Base-by-base conservation (phyloP, 2,113 vertebrate genomes). In the Grammomys dolichurus region DNA sequence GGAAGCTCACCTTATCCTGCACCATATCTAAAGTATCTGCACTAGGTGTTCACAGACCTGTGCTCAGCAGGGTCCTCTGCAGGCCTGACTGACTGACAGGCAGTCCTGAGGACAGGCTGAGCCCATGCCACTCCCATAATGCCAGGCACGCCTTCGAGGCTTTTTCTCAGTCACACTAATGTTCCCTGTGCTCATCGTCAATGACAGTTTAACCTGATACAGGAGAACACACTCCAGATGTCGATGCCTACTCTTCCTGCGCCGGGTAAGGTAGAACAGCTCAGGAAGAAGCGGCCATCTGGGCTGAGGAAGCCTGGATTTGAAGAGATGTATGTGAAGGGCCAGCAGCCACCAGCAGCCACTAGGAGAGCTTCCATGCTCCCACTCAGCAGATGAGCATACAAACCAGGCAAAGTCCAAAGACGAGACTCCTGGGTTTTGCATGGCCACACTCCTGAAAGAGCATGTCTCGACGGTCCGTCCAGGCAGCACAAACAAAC, bases 401-500 rank as follows among this genome's bases (percentile, higher is more conserved):
- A 69, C 33, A 36, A 75, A 93, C 67, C 7, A 86, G 89, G 77
- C 19, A 63, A 91, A 56, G 56, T 87, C 46, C 51, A 48, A n/a
- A 1, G 1, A 33, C 54, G 46, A 75, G 1, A 26, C 24, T 81
- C 85, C 43, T 58, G 31, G 91, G 36, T 56, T 69, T 16, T 16
- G 67, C 31, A 33, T 17, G 67, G 13, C 67, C 36, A 36, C 20
- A 77, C 28, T 17, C 24, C 80, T 3, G 40, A 65, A 73, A 87
- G 31, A 93, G 76, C 5, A 19, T 43, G 75, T 58, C 82, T 77
- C 73, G 58, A 77, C 90, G 70, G 73, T 84, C 77, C 51, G 20
- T 75, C 89, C 63, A 40, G 40, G 72, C 69, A 67, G 43, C 89
- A 92, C 54, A 58, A 88, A 94, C 60, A 96, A 84, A 87, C 6